A percentile compares a stretch with the other conserved stretches of the same genome.
Evolutionary conservation across 1,140 invertebrate genomes (phyloP).

Genomic region (Micrasema longulum): DNA sequence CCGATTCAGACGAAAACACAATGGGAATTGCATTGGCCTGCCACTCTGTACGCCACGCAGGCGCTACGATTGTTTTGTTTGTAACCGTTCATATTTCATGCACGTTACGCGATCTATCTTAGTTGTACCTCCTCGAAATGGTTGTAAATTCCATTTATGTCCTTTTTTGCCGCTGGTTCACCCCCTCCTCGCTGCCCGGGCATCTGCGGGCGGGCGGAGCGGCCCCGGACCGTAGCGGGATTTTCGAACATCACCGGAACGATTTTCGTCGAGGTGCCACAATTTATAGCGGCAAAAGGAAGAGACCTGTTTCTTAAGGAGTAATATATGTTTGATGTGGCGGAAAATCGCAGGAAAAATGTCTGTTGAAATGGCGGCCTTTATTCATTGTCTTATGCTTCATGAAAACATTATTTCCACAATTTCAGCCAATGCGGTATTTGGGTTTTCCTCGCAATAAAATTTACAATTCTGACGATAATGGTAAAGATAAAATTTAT

Average conservation of each 20-base stretch:
- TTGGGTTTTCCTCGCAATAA: no score
- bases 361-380: conserved; percentile 11
- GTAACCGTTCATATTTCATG: conserved; percentile 51
- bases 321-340: conserved; percentile 42
- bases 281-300: conserved; percentile 50
- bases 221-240: conserved; percentile 44
- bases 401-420: background rate
- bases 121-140: conserved; percentile 52
- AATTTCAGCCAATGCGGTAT: no score
- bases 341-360: conserved; percentile 36
- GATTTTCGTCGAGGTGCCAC: conserved; percentile 51
- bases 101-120: conserved; percentile 53
- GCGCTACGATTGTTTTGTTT: conserved; percentile 29
- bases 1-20: conserved; percentile 30
- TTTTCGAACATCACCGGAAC: conserved; percentile 49
- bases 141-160: conserved; percentile 55
- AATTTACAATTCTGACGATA: no score
- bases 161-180: conserved; percentile 45
- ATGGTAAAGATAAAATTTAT: no score
- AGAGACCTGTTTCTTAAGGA: conserved; percentile 42
- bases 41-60: conserved; percentile 25
- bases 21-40: conserved; percentile 32
- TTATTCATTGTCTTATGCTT: conserved; percentile 31
- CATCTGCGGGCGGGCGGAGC: conserved; percentile 25
- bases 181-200: conserved; percentile 15